phyloP scores from a whole-genome alignment of 2,888 invertebrate genomes.

The Cryptocephalus primarius region DNA sequence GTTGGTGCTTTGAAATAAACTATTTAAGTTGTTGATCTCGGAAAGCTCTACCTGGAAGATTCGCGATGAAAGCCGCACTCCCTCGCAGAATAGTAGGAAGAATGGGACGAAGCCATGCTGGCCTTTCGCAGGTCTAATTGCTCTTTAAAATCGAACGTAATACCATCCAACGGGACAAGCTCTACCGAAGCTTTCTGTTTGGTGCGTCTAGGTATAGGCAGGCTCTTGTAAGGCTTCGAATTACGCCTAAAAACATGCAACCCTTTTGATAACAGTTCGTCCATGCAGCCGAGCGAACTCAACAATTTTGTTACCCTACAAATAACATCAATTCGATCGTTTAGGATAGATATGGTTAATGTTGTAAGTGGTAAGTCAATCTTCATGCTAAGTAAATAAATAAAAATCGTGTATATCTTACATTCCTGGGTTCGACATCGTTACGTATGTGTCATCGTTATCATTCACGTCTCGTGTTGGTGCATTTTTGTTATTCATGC shows the following conservation, averaged over 20 bases:
- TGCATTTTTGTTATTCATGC: conserved; percentile 14
- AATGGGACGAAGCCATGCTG: conserved; percentile 25
- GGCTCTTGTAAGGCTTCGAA: conserved; percentile 31
- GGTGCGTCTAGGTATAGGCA: conserved; percentile 27
- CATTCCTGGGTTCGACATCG: conserved; percentile 15
- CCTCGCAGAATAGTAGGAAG: conserved; percentile 29
- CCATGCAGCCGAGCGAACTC: background rate
- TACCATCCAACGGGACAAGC: conserved; percentile 29
- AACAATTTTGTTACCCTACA: background rate
- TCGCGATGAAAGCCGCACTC: conserved; percentile 21
- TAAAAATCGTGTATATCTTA: conserved; percentile 8
- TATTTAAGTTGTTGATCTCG: conserved; percentile 2
- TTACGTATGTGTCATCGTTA: conserved; percentile 16
- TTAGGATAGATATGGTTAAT: too few relatives aligned
- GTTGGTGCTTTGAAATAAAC: conserved; percentile 7
- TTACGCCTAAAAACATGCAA: conserved; percentile 25
- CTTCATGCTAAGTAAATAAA: background rate
- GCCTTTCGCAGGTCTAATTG: conserved; percentile 24
- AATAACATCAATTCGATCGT: too few relatives aligned
- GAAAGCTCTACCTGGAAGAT: too few relatives aligned
- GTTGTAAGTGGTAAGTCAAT: too few relatives aligned
- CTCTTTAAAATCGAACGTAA: conserved; percentile 34
- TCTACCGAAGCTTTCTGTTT: conserved; percentile 23
- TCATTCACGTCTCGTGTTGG: conserved; percentile 16
- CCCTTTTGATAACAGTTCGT: background rate